phyloP scores from a whole-genome alignment of 1,140 invertebrate genomes.

The Propsilocerus akamusi region DNA sequence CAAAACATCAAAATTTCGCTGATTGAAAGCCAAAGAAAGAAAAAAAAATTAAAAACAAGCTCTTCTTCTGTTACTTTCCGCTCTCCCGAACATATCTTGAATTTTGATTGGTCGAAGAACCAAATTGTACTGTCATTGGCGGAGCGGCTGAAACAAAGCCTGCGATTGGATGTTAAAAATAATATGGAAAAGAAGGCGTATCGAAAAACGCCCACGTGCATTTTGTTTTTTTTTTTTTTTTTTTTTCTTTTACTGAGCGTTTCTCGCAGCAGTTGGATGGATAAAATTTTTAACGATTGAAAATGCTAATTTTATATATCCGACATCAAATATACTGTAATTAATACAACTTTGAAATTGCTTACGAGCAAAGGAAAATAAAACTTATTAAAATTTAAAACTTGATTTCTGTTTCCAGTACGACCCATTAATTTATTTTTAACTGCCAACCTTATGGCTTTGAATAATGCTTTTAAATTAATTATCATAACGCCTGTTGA shows the following conservation, averaged over 20 bases:
- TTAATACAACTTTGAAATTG: no score
- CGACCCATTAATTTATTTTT: neutral
- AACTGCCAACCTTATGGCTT: no score
- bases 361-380: no score
- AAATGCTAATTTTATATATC: conserved; percentile 4
- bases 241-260: no score
- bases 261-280: no score
- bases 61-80: neutral
- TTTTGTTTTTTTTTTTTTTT: neutral
- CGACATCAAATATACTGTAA: no score
- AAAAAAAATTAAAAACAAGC: neutral
- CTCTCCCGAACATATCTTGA: neutral
- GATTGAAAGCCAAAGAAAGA: neutral
- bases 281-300: neutral
- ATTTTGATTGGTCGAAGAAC: neutral
- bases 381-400: no score
- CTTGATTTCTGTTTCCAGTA: neutral
- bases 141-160: neutral
- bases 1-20: no score
- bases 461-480: neutral
- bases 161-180: neutral
- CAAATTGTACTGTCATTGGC: neutral
- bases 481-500: conserved; percentile 3
- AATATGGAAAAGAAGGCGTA: neutral
- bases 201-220: neutral